Percentiles rank a stretch among this genome's conserved stretches.
These are phyloP conservation scores for Arctia plantaginis DNA, from an alignment of 2,888 invertebrate species.

Conservation along the genomic window DNA sequence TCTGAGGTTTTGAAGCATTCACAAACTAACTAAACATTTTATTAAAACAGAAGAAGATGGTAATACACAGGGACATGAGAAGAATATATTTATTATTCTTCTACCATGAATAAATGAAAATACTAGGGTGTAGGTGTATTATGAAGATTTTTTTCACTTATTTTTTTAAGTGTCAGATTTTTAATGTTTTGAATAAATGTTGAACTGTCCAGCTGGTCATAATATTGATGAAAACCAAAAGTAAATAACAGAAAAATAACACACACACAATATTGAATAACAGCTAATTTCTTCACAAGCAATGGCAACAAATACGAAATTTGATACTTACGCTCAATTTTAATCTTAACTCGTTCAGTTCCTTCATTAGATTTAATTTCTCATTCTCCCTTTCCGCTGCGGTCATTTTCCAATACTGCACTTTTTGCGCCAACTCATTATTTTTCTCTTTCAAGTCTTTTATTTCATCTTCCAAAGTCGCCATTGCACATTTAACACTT, in stretches of 20 bases:
- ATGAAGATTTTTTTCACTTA: too few species aligned
- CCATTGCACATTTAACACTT: conserved; percentile 55
- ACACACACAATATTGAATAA: not conserved
- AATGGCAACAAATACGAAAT: not conserved
- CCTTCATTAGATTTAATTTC: conserved; percentile 76
- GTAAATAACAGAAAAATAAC: not conserved
- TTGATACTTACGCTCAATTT: conserved; percentile 74
- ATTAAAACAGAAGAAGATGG: too few species aligned
- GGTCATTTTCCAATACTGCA: conserved; percentile 78
- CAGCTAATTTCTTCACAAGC: too few species aligned
- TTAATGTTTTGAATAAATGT: too few species aligned
- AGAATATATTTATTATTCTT: too few species aligned
- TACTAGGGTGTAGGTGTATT: not conserved
- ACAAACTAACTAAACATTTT: too few species aligned
- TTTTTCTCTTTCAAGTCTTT: conserved; percentile 73
- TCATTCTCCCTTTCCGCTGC: conserved; percentile 76
- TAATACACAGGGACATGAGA: too few species aligned
- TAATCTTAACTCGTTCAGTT: conserved; percentile 76
- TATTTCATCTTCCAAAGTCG: conserved; percentile 70
- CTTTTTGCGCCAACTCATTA: conserved; percentile 74
- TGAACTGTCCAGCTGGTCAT: too few species aligned
- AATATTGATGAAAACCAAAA: not conserved
- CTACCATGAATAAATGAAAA: not conserved
- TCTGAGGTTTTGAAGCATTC: too few species aligned
- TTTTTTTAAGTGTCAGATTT: too few species aligned